These are phyloP conservation scores for Scolopax rusticola DNA, from an alignment of 2,797 vertebrate genomes.

Conservation along the genomic window DNA sequence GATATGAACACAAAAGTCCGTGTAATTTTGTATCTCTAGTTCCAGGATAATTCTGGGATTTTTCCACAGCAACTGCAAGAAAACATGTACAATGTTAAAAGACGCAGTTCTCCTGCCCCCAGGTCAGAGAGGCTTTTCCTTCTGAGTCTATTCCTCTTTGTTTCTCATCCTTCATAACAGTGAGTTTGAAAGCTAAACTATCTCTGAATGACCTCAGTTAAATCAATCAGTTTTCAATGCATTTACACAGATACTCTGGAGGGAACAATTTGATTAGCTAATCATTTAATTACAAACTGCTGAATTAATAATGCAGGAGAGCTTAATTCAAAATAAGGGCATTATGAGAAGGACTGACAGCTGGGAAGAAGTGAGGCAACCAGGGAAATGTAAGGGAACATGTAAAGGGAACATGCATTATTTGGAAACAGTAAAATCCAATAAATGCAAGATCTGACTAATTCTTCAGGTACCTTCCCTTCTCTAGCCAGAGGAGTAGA, in stretches of 20 bases:
- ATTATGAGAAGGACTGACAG: neutral
- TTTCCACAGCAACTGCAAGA: neutral
- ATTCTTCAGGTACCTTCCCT: neutral
- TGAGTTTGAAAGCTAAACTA: neutral
- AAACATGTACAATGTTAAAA: neutral
- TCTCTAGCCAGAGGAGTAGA: neutral
- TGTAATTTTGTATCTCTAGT: neutral
- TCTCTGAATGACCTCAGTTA: neutral
- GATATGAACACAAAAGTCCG: neutral
- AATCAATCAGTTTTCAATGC: neutral
- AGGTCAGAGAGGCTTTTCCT: neutral
- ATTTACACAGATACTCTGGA: neutral
- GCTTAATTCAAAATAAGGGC: neutral
- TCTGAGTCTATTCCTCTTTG: neutral
- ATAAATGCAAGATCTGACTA: neutral
- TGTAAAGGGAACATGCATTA: neutral
- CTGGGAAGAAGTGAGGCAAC: neutral
- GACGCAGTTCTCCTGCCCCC: neutral
- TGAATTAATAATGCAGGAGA: neutral
- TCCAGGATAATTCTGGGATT: neutral
- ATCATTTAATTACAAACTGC: conserved; percentile 30
- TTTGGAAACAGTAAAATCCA: neutral
- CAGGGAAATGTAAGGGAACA: neutral
- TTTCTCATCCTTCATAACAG: neutral
- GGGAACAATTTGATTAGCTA: neutral